These are phyloP conservation scores for Lagodon rhomboides DNA, from an alignment of 2,797 vertebrate genomes.

Conservation along the genomic window DNA sequence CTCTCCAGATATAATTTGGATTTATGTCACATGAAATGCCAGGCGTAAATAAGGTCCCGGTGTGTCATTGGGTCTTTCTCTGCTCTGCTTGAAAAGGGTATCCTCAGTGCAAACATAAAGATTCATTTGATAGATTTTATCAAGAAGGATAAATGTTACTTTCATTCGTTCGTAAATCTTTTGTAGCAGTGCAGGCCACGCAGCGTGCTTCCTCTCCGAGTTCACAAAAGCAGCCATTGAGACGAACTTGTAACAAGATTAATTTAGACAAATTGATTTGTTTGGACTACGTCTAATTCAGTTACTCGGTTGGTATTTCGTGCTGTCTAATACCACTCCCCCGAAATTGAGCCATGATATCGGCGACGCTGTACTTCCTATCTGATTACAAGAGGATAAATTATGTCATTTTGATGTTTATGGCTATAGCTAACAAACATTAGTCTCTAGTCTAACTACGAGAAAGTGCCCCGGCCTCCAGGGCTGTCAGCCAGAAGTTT, in stretches of 20 bases:
- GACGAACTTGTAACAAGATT: constrained; percentile 57
- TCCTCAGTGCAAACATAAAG: constrained; percentile 23
- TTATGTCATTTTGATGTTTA: constrained; percentile 40
- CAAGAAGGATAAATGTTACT: constrained; percentile 25
- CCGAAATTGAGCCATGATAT: constrained; percentile 43
- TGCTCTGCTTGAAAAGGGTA: constrained; percentile 21
- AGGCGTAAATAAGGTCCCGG: constrained; percentile 1
- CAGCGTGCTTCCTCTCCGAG: constrained; percentile 7
- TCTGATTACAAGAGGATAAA: constrained; percentile 54
- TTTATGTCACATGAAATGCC: constrained; percentile 10
- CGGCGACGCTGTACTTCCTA: constrained; percentile 21
- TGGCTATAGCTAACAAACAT: constrained; percentile 20
- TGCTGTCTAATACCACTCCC: constrained; percentile 41
- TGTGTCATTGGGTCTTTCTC: background rate
- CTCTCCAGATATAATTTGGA: background rate
- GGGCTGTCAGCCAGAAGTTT: constrained; percentile 2
- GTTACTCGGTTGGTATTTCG: constrained; percentile 51
- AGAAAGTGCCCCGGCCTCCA: background rate
- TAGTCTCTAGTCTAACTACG: constrained; percentile 20
- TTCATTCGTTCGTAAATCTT: constrained; percentile 29
- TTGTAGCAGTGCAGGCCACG: background rate
- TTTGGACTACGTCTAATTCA: constrained; percentile 62
- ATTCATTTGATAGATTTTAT: constrained; percentile 35
- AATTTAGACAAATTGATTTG: constrained; percentile 55
- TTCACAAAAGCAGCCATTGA: constrained; percentile 35